Conservation (phyloP, 2,888 invertebrate species). For the Agrotis ipsilon region DNA sequence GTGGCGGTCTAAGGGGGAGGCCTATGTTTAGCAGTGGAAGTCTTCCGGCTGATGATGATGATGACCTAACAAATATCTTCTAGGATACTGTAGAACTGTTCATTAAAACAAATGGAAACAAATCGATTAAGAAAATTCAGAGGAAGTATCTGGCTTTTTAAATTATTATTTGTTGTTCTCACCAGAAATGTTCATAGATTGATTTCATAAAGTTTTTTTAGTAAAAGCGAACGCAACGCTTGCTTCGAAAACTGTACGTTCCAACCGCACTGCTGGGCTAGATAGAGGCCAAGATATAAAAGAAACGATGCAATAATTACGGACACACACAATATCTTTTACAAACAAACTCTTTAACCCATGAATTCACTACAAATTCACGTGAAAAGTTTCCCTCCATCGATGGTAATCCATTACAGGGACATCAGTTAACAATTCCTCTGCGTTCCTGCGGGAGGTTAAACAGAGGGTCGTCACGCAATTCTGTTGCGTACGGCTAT, state of each 20-base stretch:
- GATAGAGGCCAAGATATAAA: no score
- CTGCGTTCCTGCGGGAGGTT: constrained; percentile 47
- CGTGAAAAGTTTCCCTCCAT: constrained; percentile 43
- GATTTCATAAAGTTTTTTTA: constrained; percentile 21
- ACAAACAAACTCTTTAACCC: neutral
- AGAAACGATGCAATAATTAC: neutral
- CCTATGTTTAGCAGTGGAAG: no score
- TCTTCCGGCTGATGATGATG: no score
- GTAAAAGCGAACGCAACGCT: neutral
- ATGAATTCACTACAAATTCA: constrained; percentile 23
- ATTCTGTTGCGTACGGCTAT: constrained; percentile 39
- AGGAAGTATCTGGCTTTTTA: neutral
- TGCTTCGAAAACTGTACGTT: neutral
- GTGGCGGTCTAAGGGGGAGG: no score
- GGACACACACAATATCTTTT: neutral
- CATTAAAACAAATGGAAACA: no score
- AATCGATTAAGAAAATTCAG: no score
- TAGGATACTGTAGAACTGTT: no score
- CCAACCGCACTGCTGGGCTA: neutral
- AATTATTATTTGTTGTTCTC: neutral
- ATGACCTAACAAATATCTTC: neutral
- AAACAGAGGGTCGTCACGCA: constrained; percentile 60
- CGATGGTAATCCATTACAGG: constrained; percentile 62
- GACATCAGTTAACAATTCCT: constrained; percentile 58
- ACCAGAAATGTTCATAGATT: neutral